Evolutionary conservation across 2,113 vertebrate genomes (phyloP).

Genomic region (Electrona antarctica): DNA sequence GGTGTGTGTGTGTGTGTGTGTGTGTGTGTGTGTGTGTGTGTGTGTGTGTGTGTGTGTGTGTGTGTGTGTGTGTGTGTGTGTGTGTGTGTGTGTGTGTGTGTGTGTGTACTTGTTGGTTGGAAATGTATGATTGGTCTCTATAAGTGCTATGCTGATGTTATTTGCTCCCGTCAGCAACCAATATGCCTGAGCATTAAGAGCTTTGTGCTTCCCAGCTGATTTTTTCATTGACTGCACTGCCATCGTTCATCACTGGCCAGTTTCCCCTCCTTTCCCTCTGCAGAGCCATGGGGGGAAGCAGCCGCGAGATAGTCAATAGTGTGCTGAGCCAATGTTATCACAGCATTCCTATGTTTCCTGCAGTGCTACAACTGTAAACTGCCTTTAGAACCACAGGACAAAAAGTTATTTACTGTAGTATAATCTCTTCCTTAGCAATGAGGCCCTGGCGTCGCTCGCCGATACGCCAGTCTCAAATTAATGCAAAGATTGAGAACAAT

Average conservation of each 20-base stretch:
- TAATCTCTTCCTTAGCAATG: slow-evolving; percentile 6
- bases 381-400: slow-evolving; percentile 1
- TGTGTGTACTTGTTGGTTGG: slow-evolving; percentile 63
- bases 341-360: slow-evolving; percentile 44
- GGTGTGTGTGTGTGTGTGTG: too few species aligned
- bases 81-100: too few species aligned
- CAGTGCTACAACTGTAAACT: slow-evolving; percentile 37
- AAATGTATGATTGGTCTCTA: slow-evolving; percentile 80
- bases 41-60: too few species aligned
- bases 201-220: slow-evolving; percentile 80
- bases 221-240: slow-evolving; percentile 81
- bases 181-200: slow-evolving; percentile 81
- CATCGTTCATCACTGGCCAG: slow-evolving; percentile 78
- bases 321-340: slow-evolving; percentile 22
- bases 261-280: slow-evolving; percentile 60
- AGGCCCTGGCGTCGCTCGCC: slow-evolving; percentile 12
- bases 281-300: slow-evolving; percentile 51
- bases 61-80: too few species aligned
- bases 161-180: slow-evolving; percentile 83
- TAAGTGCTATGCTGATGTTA: slow-evolving; percentile 80
- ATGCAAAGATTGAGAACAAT: neutral
- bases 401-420: slow-evolving; percentile 16
- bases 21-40: too few species aligned
- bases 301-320: slow-evolving; percentile 54
- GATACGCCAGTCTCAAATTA: neutral